These are phyloP conservation scores for Carcinoscorpius rotundicauda DNA, from an alignment of 1,140 invertebrate genomes.

Conservation along the genomic window DNA sequence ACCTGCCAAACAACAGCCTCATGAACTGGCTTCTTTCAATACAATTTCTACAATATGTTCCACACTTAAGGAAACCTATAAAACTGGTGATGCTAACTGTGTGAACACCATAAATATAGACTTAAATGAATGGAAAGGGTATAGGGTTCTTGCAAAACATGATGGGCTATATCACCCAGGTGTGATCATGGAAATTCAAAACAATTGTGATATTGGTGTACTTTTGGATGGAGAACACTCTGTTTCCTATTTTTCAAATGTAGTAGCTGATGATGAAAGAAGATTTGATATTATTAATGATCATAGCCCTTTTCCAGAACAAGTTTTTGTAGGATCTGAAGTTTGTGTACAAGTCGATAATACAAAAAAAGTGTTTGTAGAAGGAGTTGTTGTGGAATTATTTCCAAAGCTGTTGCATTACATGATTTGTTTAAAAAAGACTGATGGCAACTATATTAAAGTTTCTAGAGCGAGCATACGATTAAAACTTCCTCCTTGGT, in stretches of 20 bases:
- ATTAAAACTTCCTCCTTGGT: constrained; percentile 86
- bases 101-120: constrained; percentile 40
- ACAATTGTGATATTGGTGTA: constrained; percentile 53
- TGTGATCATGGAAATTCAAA: constrained; percentile 46
- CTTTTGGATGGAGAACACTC: constrained; percentile 49
- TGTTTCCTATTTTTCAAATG: no score
- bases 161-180: constrained; percentile 72
- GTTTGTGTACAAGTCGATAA: constrained; percentile 44
- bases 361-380: constrained; percentile 57
- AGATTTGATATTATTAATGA: constrained; percentile 84
- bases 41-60: no score
- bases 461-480: constrained; percentile 66
- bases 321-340: constrained; percentile 50
- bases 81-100: no score
- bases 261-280: constrained; percentile 33
- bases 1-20: no score
- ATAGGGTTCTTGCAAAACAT: constrained; percentile 74
- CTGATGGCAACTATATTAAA: constrained; percentile 30
- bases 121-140: constrained; percentile 78
- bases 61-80: no score
- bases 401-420: constrained; percentile 60
- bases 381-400: constrained; percentile 59
- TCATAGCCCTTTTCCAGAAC: constrained; percentile 69
- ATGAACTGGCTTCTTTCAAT: no score
- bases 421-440: constrained; percentile 49